Base-by-base conservation (phyloP, 1,140 invertebrate genomes). In the Nymphalis io region DNA sequence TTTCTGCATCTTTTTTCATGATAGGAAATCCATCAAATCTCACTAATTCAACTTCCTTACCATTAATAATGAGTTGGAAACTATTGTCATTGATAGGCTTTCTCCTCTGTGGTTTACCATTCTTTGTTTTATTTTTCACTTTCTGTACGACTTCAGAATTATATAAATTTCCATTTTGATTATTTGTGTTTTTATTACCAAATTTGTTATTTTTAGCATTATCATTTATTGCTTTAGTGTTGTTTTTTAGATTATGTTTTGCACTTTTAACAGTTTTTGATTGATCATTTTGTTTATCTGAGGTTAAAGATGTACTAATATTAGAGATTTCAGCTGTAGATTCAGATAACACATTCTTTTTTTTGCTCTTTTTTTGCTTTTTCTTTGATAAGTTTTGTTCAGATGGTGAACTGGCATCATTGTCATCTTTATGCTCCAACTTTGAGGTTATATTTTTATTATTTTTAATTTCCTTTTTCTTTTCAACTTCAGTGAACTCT, bases 1-100 rank as follows among this genome's bases (percentile, higher is more conserved):
- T 89, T 23, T 94, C 93, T 15, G 94, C 95, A 93, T 96, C 96
- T 83, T 94, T 94, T 82, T 94, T 94, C 84, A 93, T 94, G 0
- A 96, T 91, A 27, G 94, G 94, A 78, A 95, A 96, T 18, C 95
- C 95, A 85, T 96, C 94, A 86, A 93, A 94, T 68, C 93, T 93
- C 0, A 93, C 88, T 21, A 96, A 83, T 76, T 95, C 92, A 42
- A 95, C 79, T 76, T 94, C 92, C 78, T 93, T 88, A 53, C 95
- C 94, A 90, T 95, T 94, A 11, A 95, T 93, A 15, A 92, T 92
- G 4, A 93, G 80, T 73, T 94, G 87, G 78, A 92, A 94, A 40
- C 89, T 89, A 11, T 76, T 61, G 53, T 89, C 87, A 73, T 76
- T 67, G 16, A 92, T 82, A 63, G 91, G 88, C 84, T 94, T 94